phyloP scores from a whole-genome alignment of 2,888 invertebrate genomes.

The Apotomis turbidana region DNA sequence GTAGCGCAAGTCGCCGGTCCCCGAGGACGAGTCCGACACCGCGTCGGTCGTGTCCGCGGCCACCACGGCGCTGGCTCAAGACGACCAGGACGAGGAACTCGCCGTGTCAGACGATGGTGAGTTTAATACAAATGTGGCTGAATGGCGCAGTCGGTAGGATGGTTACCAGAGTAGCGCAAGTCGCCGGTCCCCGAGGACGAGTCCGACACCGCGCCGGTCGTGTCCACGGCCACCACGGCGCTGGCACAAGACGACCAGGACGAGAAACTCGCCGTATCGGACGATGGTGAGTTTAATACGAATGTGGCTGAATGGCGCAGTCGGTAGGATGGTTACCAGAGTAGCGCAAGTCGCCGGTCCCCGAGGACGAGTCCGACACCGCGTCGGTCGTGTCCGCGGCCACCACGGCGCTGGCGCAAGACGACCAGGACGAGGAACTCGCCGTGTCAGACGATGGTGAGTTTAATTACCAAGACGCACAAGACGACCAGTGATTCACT shows the following conservation, averaged over 20 bases:
- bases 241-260: slow-evolving; percentile 57
- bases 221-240: slow-evolving; percentile 59
- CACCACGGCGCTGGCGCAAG: slow-evolving; percentile 54
- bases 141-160: slow-evolving; percentile 8
- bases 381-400: slow-evolving; percentile 52
- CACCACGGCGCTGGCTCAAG: slow-evolving; percentile 54
- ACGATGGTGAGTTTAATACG: slow-evolving; percentile 62
- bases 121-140: background rate
- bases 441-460: slow-evolving; percentile 77
- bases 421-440: slow-evolving; percentile 72
- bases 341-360: slow-evolving; percentile 85
- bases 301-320: background rate
- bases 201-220: slow-evolving; percentile 20
- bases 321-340: background rate
- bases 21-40: slow-evolving; percentile 80
- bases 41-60: slow-evolving; percentile 52
- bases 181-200: slow-evolving; percentile 85
- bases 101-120: slow-evolving; percentile 77
- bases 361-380: slow-evolving; percentile 80
- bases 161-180: slow-evolving; percentile 80
- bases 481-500: too few species aligned
- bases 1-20: slow-evolving; percentile 85
- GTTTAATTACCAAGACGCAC: too few species aligned
- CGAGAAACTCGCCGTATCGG: slow-evolving; percentile 78
- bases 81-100: slow-evolving; percentile 72